These are phyloP conservation scores for Canis aureus DNA, from an alignment of 2,113 vertebrate species.

Conservation along the genomic window DNA sequence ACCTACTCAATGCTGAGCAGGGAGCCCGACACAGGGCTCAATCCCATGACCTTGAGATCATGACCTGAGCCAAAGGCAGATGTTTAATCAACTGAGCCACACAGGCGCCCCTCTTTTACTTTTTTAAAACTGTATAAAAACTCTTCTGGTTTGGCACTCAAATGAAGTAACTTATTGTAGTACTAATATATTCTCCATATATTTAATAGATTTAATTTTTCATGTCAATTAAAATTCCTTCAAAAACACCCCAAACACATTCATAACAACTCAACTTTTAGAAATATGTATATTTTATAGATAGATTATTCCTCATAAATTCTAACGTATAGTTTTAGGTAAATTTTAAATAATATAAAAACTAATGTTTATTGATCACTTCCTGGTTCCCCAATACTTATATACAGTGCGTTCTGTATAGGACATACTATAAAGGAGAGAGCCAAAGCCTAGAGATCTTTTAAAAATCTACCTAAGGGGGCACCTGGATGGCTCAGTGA, in stretches of 20 bases:
- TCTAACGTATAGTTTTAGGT: not conserved
- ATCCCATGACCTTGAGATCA: too few species aligned
- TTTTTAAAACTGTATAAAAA: too few species aligned
- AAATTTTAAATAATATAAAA: not conserved
- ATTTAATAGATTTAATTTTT: constrained; percentile 19
- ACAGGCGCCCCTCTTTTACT: too few species aligned
- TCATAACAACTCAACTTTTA: not conserved
- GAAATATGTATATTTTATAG: not conserved
- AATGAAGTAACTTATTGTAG: not conserved
- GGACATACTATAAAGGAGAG: not conserved
- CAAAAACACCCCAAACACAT: not conserved
- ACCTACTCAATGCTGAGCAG: too few species aligned
- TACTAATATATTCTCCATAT: not conserved
- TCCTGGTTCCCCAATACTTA: not conserved
- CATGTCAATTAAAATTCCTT: not conserved
- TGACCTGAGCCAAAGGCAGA: too few species aligned
- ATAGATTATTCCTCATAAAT: not conserved
- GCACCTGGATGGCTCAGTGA: too few species aligned
- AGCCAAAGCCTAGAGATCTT: not conserved
- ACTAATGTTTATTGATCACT: not conserved
- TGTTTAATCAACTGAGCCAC: too few species aligned
- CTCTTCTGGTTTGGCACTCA: not conserved
- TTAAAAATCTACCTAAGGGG: not conserved
- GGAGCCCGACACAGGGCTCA: too few species aligned
- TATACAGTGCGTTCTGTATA: not conserved